Conservation (phyloP, 1,140 invertebrate genomes). For the Magallana ariakensis region DNA sequence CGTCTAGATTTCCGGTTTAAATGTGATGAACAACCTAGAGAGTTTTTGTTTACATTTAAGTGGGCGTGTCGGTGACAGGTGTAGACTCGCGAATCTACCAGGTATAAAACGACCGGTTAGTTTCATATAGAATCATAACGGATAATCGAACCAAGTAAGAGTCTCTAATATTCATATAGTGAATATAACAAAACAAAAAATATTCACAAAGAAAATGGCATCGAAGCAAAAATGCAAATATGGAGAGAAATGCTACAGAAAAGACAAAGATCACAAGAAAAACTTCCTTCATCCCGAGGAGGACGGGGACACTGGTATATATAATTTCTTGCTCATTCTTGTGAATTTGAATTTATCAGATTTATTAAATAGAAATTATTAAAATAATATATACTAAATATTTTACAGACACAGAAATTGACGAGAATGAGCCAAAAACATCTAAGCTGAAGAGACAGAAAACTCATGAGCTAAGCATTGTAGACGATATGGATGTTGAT, state of each 20-base stretch:
- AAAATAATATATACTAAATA: not conserved
- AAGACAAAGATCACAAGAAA: constrained; percentile 64
- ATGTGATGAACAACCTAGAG: constrained; percentile 11
- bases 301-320: constrained; percentile 27
- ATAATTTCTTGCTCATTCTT: not conserved
- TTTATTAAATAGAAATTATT: too few relatives aligned
- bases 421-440: not conserved
- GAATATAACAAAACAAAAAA: not conserved
- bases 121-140: not conserved
- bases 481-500: constrained; percentile 52
- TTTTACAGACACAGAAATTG: constrained; percentile 21
- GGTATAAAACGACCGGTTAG: not conserved
- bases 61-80: constrained; percentile 1
- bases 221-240: constrained; percentile 71
- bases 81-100: not conserved
- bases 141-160: not conserved
- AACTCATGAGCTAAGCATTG: constrained; percentile 60
- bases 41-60: constrained; percentile 7
- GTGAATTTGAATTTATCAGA: not conserved
- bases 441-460: constrained; percentile 55
- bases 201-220: constrained; percentile 36
- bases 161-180: not conserved
- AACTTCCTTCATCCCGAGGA: constrained; percentile 68
- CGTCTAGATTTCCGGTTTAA: not conserved
- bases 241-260: constrained; percentile 74